Evolutionary conservation across 2,888 invertebrate species (phyloP).

Genomic region (Blomia tropicalis): DNA sequence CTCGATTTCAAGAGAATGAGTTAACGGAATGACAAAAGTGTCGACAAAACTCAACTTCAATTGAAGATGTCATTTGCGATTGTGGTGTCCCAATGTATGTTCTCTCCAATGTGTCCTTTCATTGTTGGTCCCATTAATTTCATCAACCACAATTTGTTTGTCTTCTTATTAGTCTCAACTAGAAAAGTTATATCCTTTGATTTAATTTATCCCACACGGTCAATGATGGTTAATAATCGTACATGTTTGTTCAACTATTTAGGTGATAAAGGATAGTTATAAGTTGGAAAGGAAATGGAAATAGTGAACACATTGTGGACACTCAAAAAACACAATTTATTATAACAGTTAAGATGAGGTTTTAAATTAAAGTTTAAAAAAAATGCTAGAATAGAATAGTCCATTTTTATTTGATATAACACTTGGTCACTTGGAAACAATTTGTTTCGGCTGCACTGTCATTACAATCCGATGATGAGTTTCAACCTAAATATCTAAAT

Average conservation of each 20-base stretch:
- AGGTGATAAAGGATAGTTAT: too few relatives aligned
- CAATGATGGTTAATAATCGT: constrained; percentile 8
- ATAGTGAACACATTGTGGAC: background rate
- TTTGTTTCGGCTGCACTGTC: constrained; percentile 7
- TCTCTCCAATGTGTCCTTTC: background rate
- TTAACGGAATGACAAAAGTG: too few relatives aligned
- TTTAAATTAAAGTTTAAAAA: constrained; percentile 6
- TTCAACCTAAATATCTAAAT: background rate
- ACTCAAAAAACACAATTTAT: background rate
- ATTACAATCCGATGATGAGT: constrained; percentile 11
- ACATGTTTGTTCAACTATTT: too few relatives aligned
- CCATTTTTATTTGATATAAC: too few relatives aligned
- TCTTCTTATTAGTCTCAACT: background rate
- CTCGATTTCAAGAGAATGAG: too few relatives aligned
- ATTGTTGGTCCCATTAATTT: background rate
- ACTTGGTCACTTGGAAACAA: background rate
- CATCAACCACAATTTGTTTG: too few relatives aligned
- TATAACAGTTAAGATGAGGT: background rate
- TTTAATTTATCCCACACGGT: constrained; percentile 1
- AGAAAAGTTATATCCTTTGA: too few relatives aligned
- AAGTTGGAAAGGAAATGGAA: too few relatives aligned
- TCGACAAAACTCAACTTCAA: too few relatives aligned
- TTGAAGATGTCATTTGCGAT: too few relatives aligned
- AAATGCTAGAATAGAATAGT: background rate
- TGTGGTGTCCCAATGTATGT: background rate